These are phyloP conservation scores for Meloidogyne floridensis DNA, from an alignment of 1,140 invertebrate genomes.

Conservation along the genomic window DNA sequence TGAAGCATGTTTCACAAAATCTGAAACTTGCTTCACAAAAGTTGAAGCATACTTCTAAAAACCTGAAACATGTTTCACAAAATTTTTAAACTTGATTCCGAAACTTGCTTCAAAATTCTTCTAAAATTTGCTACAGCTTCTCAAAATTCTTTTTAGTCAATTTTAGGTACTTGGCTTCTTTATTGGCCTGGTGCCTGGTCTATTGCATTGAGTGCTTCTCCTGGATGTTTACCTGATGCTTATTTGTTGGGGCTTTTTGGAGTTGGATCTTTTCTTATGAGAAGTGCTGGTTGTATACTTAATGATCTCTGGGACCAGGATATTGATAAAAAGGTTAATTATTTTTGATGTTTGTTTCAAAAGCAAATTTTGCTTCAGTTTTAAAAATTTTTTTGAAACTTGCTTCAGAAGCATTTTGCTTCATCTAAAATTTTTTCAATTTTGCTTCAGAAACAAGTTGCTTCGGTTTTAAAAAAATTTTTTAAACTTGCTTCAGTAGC, in stretches of 20 bases:
- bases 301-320: slow-evolving; percentile 98
- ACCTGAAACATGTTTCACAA: too few relatives aligned
- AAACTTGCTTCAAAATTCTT: too few relatives aligned
- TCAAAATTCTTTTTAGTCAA: background rate
- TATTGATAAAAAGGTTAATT: slow-evolving; percentile 79
- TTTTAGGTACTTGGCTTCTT: slow-evolving; percentile 77
- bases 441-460: background rate
- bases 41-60: too few relatives aligned
- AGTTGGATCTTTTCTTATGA: slow-evolving; percentile 86
- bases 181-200: slow-evolving; percentile 97
- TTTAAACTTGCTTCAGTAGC: too few relatives aligned
- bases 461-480: background rate
- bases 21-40: too few relatives aligned
- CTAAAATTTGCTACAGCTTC: too few relatives aligned
- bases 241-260: slow-evolving; percentile 81
- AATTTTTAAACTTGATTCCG: too few relatives aligned
- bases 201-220: slow-evolving; percentile 78
- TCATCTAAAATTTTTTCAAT: background rate
- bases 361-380: too few relatives aligned
- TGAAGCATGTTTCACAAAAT: too few relatives aligned
- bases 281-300: slow-evolving; percentile 93
- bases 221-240: slow-evolving; percentile 76
- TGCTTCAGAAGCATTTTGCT: too few relatives aligned
- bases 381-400: too few relatives aligned
- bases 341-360: too few relatives aligned